Evolutionary conservation across 2,888 invertebrate species (phyloP), one percentile per base, ranked within the genome.

Genomic region (Ormia ochracea): DNA sequence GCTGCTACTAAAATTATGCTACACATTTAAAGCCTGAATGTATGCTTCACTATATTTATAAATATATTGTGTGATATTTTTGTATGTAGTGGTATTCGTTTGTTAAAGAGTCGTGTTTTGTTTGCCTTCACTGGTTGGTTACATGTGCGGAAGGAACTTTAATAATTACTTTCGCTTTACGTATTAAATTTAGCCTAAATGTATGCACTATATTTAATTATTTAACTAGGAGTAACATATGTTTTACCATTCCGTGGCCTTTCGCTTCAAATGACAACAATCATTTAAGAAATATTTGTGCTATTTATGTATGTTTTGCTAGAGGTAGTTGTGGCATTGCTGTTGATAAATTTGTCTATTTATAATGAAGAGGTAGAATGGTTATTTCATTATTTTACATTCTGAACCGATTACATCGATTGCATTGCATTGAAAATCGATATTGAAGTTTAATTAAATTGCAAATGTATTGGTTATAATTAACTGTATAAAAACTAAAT

Each of bases 1-100:
- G 12, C 43, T 48, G 23, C 17, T 21, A 52, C 80, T 78, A 78
- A 70, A 80, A 69, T 74, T 74, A 76, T 76, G 74, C 82, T 78
- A 72, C 59, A 28, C 36, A 56, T 66, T 78, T 28, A 38, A 61
- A 28, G 52, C 63, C 63, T 70, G 23, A 38, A 41, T 38, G 50
- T 77, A 70, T 63, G 63, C 63, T 38, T 56, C 38, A 48, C 0
- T 17, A 4, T 28, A 1, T 41, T 17, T n/a, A 48, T 73, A 10
- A 36, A 4, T 36, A 26, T 33, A 52, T 28, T 61, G 41, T 12
- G 14, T 23, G 17, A 43, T 52, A 28, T 28, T 14, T 43, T 31
- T 56, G 1, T 36, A 17, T 2, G 14, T 17, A 12, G 3, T 33
- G 3, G 10, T 41, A 17, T 17, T 41, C 2, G 4, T 14, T 38